phyloP scores from a whole-genome alignment of 2,113 vertebrate species.

The Oenanthe melanoleuca region DNA sequence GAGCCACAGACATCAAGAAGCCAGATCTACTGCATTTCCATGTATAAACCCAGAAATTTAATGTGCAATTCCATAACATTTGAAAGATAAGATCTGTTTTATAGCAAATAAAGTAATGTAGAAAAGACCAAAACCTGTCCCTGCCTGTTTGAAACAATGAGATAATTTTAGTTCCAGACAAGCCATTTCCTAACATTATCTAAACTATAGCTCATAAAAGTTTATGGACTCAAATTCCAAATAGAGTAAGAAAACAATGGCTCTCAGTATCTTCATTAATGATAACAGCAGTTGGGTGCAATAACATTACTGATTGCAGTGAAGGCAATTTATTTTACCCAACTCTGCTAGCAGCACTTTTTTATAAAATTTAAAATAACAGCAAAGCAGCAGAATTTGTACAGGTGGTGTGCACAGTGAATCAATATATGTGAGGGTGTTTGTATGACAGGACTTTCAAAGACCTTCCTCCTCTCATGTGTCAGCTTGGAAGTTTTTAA shows the following conservation, averaged over 20 bases:
- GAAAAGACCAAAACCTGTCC: slow-evolving; percentile 31
- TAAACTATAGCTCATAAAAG: slow-evolving; percentile 64
- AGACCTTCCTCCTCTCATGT: neutral
- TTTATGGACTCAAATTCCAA: slow-evolving; percentile 42
- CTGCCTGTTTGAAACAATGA: slow-evolving; percentile 57
- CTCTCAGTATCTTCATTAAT: neutral
- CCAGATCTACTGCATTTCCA: neutral
- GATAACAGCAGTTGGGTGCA: neutral
- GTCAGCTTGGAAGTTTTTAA: neutral
- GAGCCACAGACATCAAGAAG: slow-evolving; percentile 7
- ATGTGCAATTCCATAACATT: neutral
- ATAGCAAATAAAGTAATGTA: slow-evolving; percentile 14
- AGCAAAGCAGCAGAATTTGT: neutral
- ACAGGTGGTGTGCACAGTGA: neutral
- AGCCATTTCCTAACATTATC: slow-evolving; percentile 59
- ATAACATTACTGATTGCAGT: neutral
- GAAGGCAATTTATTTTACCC: neutral
- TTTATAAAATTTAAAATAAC: neutral
- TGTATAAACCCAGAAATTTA: neutral
- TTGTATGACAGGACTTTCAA: neutral
- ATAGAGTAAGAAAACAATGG: neutral
- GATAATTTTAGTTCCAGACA: slow-evolving; percentile 60
- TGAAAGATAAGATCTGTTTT: slow-evolving; percentile 40
- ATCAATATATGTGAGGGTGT: neutral
- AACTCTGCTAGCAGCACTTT: neutral